A percentile compares a stretch with the other conserved stretches of the same genome.
These are phyloP conservation scores for Dendrocincla fuliginosa DNA, from an alignment of 2,797 vertebrate species.

Conservation along the genomic window DNA sequence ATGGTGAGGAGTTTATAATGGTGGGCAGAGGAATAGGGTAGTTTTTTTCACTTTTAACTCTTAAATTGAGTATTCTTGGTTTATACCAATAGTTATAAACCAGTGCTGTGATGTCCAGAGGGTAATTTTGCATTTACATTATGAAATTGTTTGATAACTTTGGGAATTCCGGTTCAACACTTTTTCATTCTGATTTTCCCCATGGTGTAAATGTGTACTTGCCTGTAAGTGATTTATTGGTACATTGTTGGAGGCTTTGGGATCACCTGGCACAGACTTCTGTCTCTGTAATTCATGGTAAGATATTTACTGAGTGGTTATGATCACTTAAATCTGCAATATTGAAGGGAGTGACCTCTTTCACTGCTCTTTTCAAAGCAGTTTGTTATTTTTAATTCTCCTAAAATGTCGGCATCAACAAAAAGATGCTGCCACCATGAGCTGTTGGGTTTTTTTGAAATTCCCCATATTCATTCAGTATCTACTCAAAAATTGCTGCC, in stretches of 20 bases:
- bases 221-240: neutral
- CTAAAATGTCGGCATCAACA: neutral
- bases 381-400: neutral
- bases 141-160: neutral
- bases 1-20: neutral
- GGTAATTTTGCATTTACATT: neutral
- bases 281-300: neutral
- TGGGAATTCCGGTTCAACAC: neutral
- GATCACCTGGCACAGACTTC: neutral
- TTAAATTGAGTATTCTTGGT: neutral
- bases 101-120: neutral
- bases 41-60: neutral
- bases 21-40: neutral
- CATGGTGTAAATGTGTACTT: neutral
- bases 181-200: neutral
- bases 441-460: neutral
- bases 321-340: neutral
- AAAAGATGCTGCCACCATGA: neutral
- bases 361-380: neutral
- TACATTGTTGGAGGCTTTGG: neutral
- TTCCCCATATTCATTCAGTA: neutral
- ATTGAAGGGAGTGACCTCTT: neutral
- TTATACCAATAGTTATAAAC: neutral
- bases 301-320: neutral
- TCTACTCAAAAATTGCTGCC: neutral